phyloP scores from a whole-genome alignment of 2,888 invertebrate species.

The Therioaphis trifolii region DNA sequence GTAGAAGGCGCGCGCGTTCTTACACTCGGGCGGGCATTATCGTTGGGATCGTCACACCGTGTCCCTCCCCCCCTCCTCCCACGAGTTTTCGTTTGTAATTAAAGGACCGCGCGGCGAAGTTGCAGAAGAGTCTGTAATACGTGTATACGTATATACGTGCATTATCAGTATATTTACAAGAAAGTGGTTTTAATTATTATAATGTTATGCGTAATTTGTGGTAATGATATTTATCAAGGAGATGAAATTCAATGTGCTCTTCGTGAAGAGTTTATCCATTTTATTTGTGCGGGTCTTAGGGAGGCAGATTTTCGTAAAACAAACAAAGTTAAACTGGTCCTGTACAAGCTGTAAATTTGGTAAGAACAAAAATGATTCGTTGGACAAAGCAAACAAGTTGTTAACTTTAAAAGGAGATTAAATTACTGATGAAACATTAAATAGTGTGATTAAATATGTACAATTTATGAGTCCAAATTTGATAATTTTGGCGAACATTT shows the following conservation, averaged over 20 bases:
- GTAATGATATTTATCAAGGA: no score
- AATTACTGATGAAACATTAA: neutral
- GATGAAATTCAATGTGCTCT: neutral
- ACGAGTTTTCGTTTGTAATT: conserved; percentile 37
- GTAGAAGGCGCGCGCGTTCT: no score
- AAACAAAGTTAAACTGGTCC: neutral
- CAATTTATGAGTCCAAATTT: neutral
- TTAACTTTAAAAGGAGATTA: neutral
- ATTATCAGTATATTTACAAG: no score
- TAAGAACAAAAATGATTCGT: neutral
- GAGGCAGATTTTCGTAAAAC: neutral
- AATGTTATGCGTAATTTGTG: neutral
- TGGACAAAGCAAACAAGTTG: neutral
- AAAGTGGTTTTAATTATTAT: neutral
- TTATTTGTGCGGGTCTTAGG: conserved; percentile 1
- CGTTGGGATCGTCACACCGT: no score
- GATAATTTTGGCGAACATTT: neutral
- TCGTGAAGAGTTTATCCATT: neutral
- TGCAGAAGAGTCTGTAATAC: no score
- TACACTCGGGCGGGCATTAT: no score
- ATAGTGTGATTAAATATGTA: neutral
- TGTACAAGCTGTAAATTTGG: neutral
- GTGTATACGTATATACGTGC: no score
- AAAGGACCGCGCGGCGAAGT: conserved; percentile 6
- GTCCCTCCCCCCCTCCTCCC: no score